Conservation (phyloP, 2,888 invertebrate species). For the Epinotia bilunana region DNA sequence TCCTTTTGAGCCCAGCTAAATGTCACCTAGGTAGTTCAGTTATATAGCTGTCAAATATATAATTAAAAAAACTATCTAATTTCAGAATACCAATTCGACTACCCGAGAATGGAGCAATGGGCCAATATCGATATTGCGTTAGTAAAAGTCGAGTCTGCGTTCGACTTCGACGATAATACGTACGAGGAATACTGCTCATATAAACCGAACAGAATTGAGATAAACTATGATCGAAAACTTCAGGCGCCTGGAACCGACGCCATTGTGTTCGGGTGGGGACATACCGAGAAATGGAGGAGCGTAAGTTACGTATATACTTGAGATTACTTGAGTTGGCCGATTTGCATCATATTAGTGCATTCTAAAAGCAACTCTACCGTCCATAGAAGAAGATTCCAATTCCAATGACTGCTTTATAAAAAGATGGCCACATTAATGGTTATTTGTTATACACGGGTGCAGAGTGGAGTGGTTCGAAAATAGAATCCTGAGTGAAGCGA, state of each 20-base stretch:
- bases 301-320: constrained; percentile 5
- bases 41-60: no score
- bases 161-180: neutral
- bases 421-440: no score
- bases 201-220: neutral
- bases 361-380: no score
- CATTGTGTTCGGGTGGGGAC: constrained; percentile 24
- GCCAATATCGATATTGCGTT: constrained; percentile 22
- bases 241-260: neutral
- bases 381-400: no score
- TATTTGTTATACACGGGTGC: no score
- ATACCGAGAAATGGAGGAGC: neutral
- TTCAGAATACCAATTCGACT: constrained; percentile 17
- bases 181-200: neutral
- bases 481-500: no score
- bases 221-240: neutral
- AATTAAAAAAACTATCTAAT: neutral
- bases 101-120: constrained; percentile 2
- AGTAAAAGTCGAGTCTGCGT: constrained; percentile 3
- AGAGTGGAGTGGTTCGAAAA: no score
- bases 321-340: no score
- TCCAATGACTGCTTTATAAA: no score
- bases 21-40: no score
- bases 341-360: no score
- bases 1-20: no score